These are phyloP conservation scores for Leucophenga varia DNA, from an alignment of 1,140 invertebrate species.

Conservation along the genomic window DNA sequence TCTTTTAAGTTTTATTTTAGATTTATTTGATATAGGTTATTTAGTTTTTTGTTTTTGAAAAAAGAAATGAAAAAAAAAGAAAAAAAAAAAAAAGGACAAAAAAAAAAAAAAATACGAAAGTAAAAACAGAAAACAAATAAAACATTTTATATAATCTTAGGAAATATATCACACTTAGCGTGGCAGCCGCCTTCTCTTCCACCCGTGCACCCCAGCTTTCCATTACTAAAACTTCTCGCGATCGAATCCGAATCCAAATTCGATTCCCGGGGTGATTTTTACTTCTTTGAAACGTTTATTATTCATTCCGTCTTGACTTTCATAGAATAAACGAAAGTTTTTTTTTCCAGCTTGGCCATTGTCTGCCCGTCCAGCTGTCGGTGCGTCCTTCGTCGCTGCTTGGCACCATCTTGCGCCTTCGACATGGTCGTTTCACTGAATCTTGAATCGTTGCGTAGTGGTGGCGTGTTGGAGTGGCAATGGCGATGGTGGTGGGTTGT, in stretches of 20 bases:
- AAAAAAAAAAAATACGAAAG: constrained; percentile 4
- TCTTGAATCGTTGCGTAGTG: background rate
- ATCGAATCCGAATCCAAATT: no score
- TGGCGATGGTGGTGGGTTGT: constrained; percentile 14
- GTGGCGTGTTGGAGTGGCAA: no score
- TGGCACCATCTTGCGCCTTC: constrained; percentile 41
- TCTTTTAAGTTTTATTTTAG: no score
- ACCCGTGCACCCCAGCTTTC: background rate
- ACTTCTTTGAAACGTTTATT: no score
- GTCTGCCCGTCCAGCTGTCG: constrained; percentile 30
- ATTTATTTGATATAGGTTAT: no score
- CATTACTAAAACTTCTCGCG: no score
- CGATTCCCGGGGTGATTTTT: no score
- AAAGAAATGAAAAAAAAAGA: constrained; percentile 1
- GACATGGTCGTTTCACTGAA: constrained; percentile 1
- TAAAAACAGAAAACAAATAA: constrained; percentile 37
- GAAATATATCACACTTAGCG: constrained; percentile 56
- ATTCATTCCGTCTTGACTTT: no score
- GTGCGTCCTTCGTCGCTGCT: constrained; percentile 22
- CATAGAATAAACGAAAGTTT: no score
- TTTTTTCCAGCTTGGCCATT: constrained; percentile 21
- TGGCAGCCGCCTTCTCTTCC: constrained; percentile 5
- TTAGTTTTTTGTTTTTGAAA: no score
- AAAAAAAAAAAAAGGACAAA: background rate
- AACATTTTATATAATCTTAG: constrained; percentile 56